Percentiles rank a stretch among this genome's conserved stretches.
phyloP scores from a whole-genome alignment of 92 coral and sea anemone species.

The Bergia puertoricense region DNA sequence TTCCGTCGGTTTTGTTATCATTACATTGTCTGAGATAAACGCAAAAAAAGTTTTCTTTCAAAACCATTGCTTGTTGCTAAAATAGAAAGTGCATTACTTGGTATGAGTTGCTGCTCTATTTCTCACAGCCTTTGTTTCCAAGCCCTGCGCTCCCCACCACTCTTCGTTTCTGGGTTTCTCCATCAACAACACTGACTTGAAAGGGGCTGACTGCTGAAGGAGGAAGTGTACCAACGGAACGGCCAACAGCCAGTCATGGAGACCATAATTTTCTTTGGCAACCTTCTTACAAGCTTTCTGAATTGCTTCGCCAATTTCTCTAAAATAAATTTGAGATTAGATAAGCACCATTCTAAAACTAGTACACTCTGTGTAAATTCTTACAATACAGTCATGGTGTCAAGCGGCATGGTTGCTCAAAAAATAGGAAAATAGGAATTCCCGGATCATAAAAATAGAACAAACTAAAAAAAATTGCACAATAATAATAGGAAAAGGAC shows the following conservation, averaged over 20 bases:
- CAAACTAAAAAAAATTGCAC: no score
- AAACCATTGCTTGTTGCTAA: background rate
- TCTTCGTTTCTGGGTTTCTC: slow-evolving; percentile 27
- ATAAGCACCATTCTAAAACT: background rate
- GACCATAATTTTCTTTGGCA: background rate
- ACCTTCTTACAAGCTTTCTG: background rate
- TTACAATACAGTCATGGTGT: no score
- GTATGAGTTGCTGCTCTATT: background rate
- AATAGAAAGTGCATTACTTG: background rate
- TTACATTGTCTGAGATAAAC: no score
- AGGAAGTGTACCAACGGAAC: slow-evolving; percentile 53
- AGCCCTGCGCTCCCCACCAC: slow-evolving; percentile 50
- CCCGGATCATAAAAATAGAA: no score
- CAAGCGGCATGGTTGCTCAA: no score
- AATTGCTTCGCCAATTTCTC: slow-evolving; percentile 14
- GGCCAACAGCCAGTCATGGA: slow-evolving; percentile 39
- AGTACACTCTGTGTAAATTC: no score
- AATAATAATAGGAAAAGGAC: no score
- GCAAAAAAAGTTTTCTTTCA: no score
- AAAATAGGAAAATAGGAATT: no score
- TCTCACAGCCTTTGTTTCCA: slow-evolving; percentile 15
- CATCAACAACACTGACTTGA: slow-evolving; percentile 19
- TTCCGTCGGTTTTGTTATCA: no score
- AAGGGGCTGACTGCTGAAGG: slow-evolving; percentile 37
- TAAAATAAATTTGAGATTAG: background rate